A percentile compares a stretch with the other conserved stretches of the same genome.
Conservation (phyloP, 64 coral and sea anemone genomes). For the Pachyseris speciosa region DNA sequence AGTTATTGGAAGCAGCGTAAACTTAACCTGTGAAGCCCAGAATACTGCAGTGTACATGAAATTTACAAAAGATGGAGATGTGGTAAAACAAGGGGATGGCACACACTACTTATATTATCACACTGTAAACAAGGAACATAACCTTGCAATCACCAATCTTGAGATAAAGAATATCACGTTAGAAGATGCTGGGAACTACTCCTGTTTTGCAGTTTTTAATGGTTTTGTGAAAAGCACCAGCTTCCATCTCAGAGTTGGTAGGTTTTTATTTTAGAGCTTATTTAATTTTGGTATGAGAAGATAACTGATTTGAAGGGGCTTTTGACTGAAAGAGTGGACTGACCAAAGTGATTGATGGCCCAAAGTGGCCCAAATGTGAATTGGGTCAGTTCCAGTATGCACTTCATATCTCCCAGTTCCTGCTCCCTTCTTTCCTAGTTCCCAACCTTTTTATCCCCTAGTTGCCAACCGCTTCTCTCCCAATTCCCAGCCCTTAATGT, state of each 20-base stretch:
- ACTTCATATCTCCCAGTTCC: too few relatives aligned
- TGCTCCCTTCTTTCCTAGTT: too few relatives aligned
- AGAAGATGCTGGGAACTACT: conserved; percentile 18
- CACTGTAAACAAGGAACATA: neutral
- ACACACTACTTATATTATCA: neutral
- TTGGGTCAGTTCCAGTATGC: too few relatives aligned
- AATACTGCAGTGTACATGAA: neutral
- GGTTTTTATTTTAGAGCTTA: neutral
- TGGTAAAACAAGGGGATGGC: neutral
- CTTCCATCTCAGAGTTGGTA: conserved; percentile 13
- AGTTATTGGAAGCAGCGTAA: neutral
- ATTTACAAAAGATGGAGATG: neutral
- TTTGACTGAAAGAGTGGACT: too few relatives aligned
- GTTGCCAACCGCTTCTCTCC: too few relatives aligned
- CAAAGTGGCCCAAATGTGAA: too few relatives aligned
- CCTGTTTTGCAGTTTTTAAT: neutral
- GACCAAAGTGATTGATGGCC: too few relatives aligned
- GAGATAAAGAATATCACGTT: conserved; percentile 13
- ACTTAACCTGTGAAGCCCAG: neutral
- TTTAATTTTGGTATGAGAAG: neutral
- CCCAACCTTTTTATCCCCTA: too few relatives aligned
- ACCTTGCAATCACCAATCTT: neutral
- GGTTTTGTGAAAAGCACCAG: neutral
- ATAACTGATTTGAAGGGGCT: too few relatives aligned
- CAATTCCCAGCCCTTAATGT: too few relatives aligned